phyloP scores from a whole-genome alignment of 2,113 vertebrate species.

The Scartelaos histophorus region DNA sequence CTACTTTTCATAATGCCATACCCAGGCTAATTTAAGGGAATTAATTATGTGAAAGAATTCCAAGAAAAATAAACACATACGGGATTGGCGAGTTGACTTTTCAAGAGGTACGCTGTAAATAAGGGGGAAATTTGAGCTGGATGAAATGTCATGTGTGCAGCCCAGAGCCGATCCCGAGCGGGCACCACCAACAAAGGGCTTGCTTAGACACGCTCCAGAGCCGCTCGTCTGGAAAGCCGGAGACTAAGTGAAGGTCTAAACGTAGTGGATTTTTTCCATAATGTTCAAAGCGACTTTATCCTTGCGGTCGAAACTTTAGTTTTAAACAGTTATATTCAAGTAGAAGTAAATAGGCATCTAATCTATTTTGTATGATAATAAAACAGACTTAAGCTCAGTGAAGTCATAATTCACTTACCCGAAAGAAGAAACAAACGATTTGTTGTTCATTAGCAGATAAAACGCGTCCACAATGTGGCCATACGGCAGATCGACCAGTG shows the following conservation, averaged over 20 bases:
- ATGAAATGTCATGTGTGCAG: not conserved
- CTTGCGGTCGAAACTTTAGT: not conserved
- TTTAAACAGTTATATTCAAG: not conserved
- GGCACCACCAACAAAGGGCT: constrained; percentile 50
- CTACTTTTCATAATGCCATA: too few relatives aligned
- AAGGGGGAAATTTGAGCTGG: not conserved
- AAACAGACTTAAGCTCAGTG: not conserved
- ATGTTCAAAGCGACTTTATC: not conserved
- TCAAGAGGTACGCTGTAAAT: not conserved
- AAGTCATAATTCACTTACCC: constrained; percentile 49
- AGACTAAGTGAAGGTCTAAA: not conserved
- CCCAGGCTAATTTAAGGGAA: too few relatives aligned
- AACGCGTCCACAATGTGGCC: constrained; percentile 8
- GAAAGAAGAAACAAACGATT: not conserved
- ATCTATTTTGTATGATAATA: not conserved
- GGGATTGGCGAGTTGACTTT: too few relatives aligned
- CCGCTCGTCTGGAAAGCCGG: not conserved
- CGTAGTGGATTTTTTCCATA: not conserved
- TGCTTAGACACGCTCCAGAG: constrained; percentile 26
- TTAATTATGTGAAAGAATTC: too few relatives aligned
- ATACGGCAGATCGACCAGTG: not conserved
- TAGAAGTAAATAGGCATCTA: constrained; percentile 8
- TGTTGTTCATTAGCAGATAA: constrained; percentile 29
- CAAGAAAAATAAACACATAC: too few relatives aligned
- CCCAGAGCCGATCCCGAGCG: constrained; percentile 2